Conservation (phyloP, 1,140 invertebrate species). For the Solen grandis region DNA sequence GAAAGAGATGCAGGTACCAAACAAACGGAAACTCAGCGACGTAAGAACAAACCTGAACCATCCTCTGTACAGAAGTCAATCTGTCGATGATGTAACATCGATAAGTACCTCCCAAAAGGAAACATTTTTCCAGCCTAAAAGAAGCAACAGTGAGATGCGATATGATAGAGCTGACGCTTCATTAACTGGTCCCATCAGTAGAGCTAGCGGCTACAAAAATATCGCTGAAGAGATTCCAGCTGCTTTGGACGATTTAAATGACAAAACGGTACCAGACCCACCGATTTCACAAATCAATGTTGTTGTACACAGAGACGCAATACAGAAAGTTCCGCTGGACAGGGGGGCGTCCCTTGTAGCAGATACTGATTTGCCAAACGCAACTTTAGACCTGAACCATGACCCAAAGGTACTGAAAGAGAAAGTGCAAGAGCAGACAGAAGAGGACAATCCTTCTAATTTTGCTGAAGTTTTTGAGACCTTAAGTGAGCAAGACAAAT, state of each 20-base stretch:
- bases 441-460: background rate
- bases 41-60: conserved; percentile 79
- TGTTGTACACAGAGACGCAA: conserved; percentile 18
- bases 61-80: conserved; percentile 87
- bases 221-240: conserved; percentile 8
- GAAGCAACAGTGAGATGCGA: conserved; percentile 65
- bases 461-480: conserved; percentile 61
- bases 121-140: conserved; percentile 60
- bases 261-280: background rate
- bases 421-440: background rate
- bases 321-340: conserved; percentile 3
- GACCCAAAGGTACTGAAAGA: conserved; percentile 8
- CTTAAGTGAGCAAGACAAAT: conserved; percentile 65
- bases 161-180: conserved; percentile 60
- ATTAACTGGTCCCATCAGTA: background rate
- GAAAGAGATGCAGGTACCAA: conserved; percentile 61
- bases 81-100: conserved; percentile 83
- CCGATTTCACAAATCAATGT: background rate
- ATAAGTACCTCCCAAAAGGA: conserved; percentile 21
- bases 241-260: background rate
- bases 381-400: conserved; percentile 15
- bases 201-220: background rate
- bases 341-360: background rate
- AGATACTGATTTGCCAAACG: conserved; percentile 8
- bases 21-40: conserved; percentile 47